Evolutionary conservation across 2,888 invertebrate species (phyloP).

Genomic region (Sisyra terminalis): DNA sequence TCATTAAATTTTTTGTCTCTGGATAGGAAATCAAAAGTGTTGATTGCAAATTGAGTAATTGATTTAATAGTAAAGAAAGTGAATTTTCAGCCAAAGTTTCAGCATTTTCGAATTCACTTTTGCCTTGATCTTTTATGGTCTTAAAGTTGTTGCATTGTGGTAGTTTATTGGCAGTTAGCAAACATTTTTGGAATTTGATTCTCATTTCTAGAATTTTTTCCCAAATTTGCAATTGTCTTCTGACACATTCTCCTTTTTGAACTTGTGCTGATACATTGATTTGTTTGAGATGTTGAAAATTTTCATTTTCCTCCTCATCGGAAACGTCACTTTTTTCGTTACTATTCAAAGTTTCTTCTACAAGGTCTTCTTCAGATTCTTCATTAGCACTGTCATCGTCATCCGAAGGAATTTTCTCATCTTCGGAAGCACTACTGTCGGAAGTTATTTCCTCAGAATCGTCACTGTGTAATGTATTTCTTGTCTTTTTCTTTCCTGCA

Average conservation of each 20-base stretch:
- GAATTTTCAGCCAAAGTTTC: conserved; percentile 33
- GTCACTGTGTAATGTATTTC: conserved; percentile 27
- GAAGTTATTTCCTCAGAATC: conserved; percentile 9
- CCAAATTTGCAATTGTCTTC: conserved; percentile 62
- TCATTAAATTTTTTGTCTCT: conserved; percentile 42
- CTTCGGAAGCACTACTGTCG: conserved; percentile 7
- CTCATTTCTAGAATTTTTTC: conserved; percentile 72
- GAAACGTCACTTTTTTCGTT: conserved; percentile 11
- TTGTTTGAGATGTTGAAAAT: conserved; percentile 39
- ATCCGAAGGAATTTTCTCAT: conserved; percentile 11
- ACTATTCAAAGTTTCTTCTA: conserved; percentile 12
- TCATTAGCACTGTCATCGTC: conserved; percentile 12
- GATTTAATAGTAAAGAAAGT: conserved; percentile 43
- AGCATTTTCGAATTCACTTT: conserved; percentile 33
- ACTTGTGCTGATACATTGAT: conserved; percentile 36
- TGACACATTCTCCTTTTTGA: conserved; percentile 48
- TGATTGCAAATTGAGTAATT: conserved; percentile 42
- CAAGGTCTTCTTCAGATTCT: conserved; percentile 9
- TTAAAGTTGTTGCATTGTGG: conserved; percentile 44
- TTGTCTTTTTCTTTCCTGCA: conserved; percentile 50
- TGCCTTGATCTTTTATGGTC: conserved; percentile 25
- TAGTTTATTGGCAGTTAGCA: conserved; percentile 60
- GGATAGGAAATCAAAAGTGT: conserved; percentile 43
- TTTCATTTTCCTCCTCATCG: conserved; percentile 17
- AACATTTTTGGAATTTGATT: conserved; percentile 72